Conservation (phyloP, 2,797 vertebrate species). For the Trachurus trachurus region DNA sequence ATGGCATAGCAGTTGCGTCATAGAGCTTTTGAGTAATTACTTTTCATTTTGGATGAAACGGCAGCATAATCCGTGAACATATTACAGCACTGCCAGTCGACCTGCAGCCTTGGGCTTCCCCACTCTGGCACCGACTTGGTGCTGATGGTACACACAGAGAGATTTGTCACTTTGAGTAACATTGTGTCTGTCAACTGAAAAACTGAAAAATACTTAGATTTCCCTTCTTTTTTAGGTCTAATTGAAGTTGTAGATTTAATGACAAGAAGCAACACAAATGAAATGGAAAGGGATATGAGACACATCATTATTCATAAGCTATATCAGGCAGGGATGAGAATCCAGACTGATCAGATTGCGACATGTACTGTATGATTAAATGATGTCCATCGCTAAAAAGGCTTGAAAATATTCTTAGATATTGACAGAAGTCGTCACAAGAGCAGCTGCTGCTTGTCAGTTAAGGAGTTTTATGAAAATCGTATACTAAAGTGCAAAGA, state of each 20-base stretch:
- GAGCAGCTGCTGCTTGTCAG: not conserved
- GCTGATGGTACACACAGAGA: not conserved
- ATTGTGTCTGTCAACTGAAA: conserved; percentile 1
- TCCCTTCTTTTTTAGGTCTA: not conserved
- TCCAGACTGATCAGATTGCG: not conserved
- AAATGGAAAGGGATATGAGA: not conserved
- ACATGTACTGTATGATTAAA: not conserved
- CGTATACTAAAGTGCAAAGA: not conserved
- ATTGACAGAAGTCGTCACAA: not conserved
- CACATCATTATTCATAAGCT: not conserved
- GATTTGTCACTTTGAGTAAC: conserved; percentile 6
- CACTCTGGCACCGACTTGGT: conserved; percentile 15
- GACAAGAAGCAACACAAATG: not conserved
- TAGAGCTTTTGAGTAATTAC: conserved; percentile 78
- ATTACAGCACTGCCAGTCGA: conserved; percentile 26
- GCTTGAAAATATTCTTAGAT: not conserved
- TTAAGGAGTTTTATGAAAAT: conserved; percentile 15
- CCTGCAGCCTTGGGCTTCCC: conserved; percentile 33
- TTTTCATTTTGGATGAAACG: conserved; percentile 68
- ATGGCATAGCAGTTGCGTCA: conserved; percentile 72
- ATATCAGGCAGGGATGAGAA: not conserved
- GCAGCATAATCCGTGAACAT: conserved; percentile 66
- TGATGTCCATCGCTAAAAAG: not conserved
- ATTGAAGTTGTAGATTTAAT: conserved; percentile 3
- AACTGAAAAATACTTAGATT: not conserved